Base-by-base conservation (phyloP, 2,888 invertebrate species). In the Bembecia ichneumoniformis region DNA sequence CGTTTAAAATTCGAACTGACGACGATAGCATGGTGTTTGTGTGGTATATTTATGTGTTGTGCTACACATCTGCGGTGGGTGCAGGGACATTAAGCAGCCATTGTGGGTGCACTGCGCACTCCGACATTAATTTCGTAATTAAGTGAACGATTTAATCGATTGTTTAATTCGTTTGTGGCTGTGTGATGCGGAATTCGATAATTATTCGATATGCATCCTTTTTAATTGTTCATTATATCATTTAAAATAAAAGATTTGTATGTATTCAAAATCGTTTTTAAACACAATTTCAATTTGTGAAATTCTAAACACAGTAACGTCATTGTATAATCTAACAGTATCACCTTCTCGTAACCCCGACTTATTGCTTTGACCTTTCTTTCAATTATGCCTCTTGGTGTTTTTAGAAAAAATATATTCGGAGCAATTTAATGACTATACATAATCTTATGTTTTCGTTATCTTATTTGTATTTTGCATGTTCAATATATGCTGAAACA, bases 81-180 rank as follows among this genome's bases (percentile, higher is more conserved):
- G 56, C 61, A 69, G 57, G 51, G 51, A 56, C 58, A 69, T 71
- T 66, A 64, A 68, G 55, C 52, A 50, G 51, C 51, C 50, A 47
- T 54, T 57, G 58, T 55, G 64, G 63, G 46, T 46, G 40, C 35
- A 40, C 46, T 14, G 14, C 62, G 59, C 62, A 60, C 59, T 69
- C 65, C 62, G 60, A 69, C 75, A 74, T 77, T 78, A 78, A 80
- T 79, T 78, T 76, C 61, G 74, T 75, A 80, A 80, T 80, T 77
- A 78, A 80, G 73, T 70, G 68, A 66, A 66, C 71, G 71, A 73
- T 77, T 74, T 68, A 79, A 79, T 74, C 75, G 77, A 77, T 79
- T 77, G 73, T 72, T 77, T 74, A 71, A 77, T 77, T 75, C 68
- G 71, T 70, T 75, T 75, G 75, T 61, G 74, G 76, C 52, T 47